A percentile compares a stretch with the other conserved stretches of the same genome.
These are phyloP conservation scores for Eulemur mongoz DNA, from an alignment of 2,797 vertebrate genomes.

Conservation along the genomic window DNA sequence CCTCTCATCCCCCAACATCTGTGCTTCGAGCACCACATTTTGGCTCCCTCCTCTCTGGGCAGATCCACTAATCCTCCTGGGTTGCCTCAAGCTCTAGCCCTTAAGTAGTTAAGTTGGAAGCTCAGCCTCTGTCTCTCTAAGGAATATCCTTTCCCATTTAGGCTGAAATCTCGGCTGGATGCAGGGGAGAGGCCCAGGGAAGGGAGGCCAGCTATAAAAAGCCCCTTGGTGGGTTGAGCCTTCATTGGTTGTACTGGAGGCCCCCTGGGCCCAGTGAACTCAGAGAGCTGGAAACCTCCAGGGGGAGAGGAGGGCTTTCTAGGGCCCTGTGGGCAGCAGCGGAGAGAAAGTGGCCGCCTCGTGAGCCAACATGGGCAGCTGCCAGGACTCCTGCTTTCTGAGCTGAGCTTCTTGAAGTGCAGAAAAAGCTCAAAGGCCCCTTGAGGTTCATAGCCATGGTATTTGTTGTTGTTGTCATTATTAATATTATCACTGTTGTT, in stretches of 20 bases:
- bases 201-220: constrained; percentile 71
- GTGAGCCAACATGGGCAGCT: background rate
- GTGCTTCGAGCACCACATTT: background rate
- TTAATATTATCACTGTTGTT: background rate
- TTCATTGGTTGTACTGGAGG: background rate
- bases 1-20: background rate
- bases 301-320: background rate
- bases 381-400: constrained; percentile 18
- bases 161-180: constrained; percentile 59
- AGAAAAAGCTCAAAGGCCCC: constrained; percentile 41
- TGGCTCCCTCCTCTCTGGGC: background rate
- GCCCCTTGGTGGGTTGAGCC: constrained; percentile 45
- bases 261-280: constrained; percentile 14
- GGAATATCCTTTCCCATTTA: constrained; percentile 51
- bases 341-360: background rate
- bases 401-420: constrained; percentile 36
- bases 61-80: background rate
- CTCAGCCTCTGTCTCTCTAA: background rate
- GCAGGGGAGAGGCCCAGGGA: constrained; percentile 59
- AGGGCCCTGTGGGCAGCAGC: background rate
- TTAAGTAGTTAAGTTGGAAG: constrained; percentile 54
- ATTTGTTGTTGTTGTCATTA: constrained; percentile 32
- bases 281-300: background rate
- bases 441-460: constrained; percentile 57
- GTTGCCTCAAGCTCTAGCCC: background rate